phyloP scores from a whole-genome alignment of 2,797 vertebrate species.

The Enteromius paludinosus region DNA sequence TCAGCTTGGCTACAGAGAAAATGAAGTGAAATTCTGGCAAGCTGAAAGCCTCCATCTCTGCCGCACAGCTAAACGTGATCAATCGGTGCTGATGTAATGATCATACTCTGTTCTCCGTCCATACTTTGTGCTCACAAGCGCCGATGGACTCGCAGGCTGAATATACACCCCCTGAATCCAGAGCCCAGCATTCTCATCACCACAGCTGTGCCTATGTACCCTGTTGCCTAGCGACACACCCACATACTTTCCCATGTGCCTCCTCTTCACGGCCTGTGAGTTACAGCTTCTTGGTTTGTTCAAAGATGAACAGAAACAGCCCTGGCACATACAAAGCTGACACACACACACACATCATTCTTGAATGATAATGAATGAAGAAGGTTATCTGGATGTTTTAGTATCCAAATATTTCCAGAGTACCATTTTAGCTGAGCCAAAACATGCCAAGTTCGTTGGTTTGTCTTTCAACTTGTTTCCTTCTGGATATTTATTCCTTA shows the following conservation, averaged over 20 bases:
- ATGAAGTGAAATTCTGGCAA: constrained; percentile 26
- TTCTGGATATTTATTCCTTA: constrained; percentile 7
- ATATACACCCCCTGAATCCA: constrained; percentile 51
- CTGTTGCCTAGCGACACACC: constrained; percentile 78
- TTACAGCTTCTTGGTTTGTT: constrained; percentile 36
- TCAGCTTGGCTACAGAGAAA: neutral
- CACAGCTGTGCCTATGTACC: constrained; percentile 43
- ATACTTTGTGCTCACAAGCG: neutral
- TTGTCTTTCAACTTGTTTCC: neutral
- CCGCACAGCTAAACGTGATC: constrained; percentile 7
- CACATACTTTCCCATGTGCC: constrained; percentile 64
- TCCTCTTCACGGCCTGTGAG: constrained; percentile 54
- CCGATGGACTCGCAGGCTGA: constrained; percentile 16
- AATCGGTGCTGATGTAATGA: constrained; percentile 7
- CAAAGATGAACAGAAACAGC: constrained; percentile 8
- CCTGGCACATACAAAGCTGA: neutral
- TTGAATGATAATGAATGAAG: neutral
- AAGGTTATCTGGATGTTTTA: neutral
- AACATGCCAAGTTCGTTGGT: neutral
- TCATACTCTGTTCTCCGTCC: neutral
- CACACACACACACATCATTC: neutral
- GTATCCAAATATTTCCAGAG: neutral
- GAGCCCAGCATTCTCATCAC: constrained; percentile 58
- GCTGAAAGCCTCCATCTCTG: constrained; percentile 1
- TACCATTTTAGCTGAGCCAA: neutral